Conservation (phyloP, 2,888 invertebrate species). For the Adela reaumurella region DNA sequence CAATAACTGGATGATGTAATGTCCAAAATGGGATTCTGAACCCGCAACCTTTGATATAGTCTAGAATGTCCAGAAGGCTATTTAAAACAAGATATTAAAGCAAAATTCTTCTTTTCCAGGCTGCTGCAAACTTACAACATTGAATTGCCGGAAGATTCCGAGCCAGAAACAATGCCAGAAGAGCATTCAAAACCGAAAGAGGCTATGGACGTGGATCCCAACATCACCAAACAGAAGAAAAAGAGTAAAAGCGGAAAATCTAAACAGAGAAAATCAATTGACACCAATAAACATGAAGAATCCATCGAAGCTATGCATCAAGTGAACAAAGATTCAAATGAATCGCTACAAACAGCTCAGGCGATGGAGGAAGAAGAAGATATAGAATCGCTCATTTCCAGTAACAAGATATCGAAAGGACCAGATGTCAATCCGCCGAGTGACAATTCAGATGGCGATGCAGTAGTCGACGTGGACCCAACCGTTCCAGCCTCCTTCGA, state of each 20-base stretch:
- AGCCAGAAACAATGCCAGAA: constrained; percentile 30
- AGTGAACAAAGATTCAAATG: constrained; percentile 17
- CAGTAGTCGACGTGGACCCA: constrained; percentile 27
- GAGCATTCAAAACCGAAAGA: constrained; percentile 22
- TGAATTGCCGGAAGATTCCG: constrained; percentile 57
- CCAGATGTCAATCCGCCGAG: constrained; percentile 4
- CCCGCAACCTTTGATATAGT: too few relatives aligned
- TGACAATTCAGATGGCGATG: constrained; percentile 10
- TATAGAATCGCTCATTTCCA: constrained; percentile 48
- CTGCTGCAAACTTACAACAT: constrained; percentile 73
- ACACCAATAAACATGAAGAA: constrained; percentile 31
- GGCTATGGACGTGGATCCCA: constrained; percentile 22
- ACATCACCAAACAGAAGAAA: constrained; percentile 27
- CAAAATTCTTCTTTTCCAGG: constrained; percentile 36
- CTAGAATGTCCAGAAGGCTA: too few relatives aligned
- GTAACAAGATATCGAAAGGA: constrained; percentile 35
- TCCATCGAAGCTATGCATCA: too few relatives aligned
- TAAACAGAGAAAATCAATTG: constrained; percentile 36
- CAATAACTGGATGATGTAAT: too few relatives aligned
- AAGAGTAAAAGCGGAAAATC: constrained; percentile 41
- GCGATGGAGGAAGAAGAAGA: constrained; percentile 41
- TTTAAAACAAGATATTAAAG: too few relatives aligned
- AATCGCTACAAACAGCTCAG: constrained; percentile 10
- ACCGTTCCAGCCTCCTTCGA: constrained; percentile 30
- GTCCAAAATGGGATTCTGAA: too few relatives aligned